These are phyloP conservation scores for cat (Felis catus) DNA, from an alignment of 2,113 vertebrate species.

Conservation along the genomic window DNA sequence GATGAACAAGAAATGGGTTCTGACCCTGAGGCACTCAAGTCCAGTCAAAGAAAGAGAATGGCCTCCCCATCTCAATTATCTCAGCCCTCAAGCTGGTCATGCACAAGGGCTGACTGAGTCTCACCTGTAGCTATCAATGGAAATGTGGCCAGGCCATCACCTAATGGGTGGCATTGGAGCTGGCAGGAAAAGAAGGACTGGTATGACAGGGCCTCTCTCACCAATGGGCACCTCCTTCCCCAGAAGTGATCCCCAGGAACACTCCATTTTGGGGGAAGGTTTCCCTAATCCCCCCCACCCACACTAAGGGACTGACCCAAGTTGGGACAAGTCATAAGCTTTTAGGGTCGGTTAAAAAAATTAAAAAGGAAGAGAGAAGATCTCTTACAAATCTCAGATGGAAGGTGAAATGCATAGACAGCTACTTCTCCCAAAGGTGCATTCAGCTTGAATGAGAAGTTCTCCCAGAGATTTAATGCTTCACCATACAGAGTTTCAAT, in stretches of 20 bases:
- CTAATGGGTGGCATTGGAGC: background rate
- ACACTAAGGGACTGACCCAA: background rate
- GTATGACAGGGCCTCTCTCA: background rate
- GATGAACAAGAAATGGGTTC: background rate
- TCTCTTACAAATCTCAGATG: background rate
- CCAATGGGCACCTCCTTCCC: background rate
- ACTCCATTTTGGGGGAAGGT: background rate
- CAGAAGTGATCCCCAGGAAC: background rate
- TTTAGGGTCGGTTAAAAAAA: constrained; percentile 1
- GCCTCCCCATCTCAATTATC: background rate
- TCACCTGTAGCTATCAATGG: background rate
- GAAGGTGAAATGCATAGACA: background rate
- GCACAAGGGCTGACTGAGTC: background rate
- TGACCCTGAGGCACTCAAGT: background rate
- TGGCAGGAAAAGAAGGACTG: background rate
- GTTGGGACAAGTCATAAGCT: background rate
- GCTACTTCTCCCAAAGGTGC: background rate
- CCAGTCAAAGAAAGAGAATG: background rate
- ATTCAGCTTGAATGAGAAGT: background rate
- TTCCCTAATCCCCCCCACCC: background rate
- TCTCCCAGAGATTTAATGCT: background rate
- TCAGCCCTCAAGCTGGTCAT: background rate
- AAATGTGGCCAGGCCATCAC: background rate
- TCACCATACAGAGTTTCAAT: background rate
- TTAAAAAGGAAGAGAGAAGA: background rate